Conservation (phyloP, 2,797 vertebrate genomes). For the Hephaestus fuliginosus region DNA sequence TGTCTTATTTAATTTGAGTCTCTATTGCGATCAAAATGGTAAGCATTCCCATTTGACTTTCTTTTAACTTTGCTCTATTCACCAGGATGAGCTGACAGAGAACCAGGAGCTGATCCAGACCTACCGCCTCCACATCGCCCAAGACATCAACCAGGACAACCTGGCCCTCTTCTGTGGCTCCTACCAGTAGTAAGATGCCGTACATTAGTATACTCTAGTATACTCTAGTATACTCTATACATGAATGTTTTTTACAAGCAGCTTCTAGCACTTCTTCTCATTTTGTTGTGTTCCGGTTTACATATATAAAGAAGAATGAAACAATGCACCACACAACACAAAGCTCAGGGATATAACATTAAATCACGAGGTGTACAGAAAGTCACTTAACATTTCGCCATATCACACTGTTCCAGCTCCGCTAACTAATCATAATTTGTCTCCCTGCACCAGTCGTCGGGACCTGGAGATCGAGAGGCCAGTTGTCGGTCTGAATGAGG, state of each 20-base stretch:
- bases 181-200: slow-evolving; percentile 90
- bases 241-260: background rate
- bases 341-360: background rate
- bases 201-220: background rate
- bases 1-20: no score
- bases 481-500: slow-evolving; percentile 88
- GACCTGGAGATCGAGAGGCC: slow-evolving; percentile 97
- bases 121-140: slow-evolving; percentile 95
- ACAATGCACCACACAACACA: slow-evolving; percentile 4
- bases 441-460: slow-evolving; percentile 86
- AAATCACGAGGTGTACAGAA: background rate
- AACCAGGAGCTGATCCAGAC: slow-evolving; percentile 98
- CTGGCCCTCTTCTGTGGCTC: slow-evolving; percentile 94
- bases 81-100: slow-evolving; percentile 95
- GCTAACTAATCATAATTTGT: slow-evolving; percentile 20
- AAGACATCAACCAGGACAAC: slow-evolving; percentile 99
- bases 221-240: background rate
- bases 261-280: background rate
- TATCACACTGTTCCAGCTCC: background rate
- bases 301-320: background rate
- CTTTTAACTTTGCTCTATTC: background rate
- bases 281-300: background rate
- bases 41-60: background rate
- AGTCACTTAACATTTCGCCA: background rate
- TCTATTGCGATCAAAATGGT: background rate